Conservation (phyloP, 2,113 vertebrate species). For the Candoia aspera region DNA sequence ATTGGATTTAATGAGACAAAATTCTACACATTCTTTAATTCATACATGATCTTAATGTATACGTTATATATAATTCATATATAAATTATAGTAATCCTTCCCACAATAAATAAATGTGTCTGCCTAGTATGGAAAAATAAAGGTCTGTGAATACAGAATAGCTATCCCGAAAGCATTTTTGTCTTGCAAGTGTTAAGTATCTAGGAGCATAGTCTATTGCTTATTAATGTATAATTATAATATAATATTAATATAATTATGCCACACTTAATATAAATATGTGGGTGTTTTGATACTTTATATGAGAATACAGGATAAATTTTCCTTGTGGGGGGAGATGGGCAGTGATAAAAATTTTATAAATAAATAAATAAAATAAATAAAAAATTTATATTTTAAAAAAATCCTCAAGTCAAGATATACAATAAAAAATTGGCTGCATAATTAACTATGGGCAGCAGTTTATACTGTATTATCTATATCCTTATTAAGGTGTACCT, state of each 20-base stretch:
- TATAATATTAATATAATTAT: neutral
- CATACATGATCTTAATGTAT: neutral
- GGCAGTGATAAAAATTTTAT: no score
- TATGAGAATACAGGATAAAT: neutral
- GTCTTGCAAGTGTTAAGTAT: constrained; percentile 21
- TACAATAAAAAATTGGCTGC: constrained; percentile 14
- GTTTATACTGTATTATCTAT: neutral
- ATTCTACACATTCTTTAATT: neutral
- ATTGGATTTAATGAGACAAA: no score
- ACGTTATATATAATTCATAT: neutral
- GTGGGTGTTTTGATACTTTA: neutral
- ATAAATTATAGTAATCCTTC: neutral
- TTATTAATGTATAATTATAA: neutral
- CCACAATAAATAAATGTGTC: neutral
- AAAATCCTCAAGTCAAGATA: constrained; percentile 29
- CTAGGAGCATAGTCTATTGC: neutral
- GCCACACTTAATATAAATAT: neutral
- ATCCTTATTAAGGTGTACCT: constrained; percentile 5
- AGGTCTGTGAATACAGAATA: constrained; percentile 3
- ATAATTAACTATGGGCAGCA: constrained; percentile 8
- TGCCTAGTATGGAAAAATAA: neutral
- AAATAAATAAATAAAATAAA: no score
- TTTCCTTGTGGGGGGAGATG: no score
- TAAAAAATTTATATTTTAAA: neutral
- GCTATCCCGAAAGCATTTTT: constrained; percentile 24